phyloP scores from a whole-genome alignment of 2,888 invertebrate genomes.

The Trachelus troglodyta region DNA sequence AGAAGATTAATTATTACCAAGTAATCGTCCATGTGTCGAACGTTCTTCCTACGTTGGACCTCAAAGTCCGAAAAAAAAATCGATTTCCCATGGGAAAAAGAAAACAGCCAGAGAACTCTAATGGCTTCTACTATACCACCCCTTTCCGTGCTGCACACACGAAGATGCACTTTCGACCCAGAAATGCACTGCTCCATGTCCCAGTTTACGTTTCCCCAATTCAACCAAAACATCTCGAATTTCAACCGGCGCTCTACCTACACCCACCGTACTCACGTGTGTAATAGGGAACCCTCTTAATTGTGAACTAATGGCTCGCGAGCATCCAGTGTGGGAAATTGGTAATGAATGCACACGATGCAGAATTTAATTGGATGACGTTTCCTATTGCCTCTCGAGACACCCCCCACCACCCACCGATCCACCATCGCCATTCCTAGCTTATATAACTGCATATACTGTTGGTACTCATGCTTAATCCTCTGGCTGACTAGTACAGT shows the following conservation, averaged over 20 bases:
- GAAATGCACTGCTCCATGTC: background rate
- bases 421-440: slow-evolving; percentile 8
- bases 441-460: background rate
- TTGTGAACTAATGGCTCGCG: slow-evolving; percentile 26
- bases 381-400: slow-evolving; percentile 25
- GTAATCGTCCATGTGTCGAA: background rate
- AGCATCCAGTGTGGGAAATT: slow-evolving; percentile 30
- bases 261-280: background rate
- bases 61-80: background rate
- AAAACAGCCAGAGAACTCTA: background rate
- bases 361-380: slow-evolving; percentile 38
- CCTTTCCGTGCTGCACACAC: background rate
- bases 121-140: background rate
- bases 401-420: background rate
- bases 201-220: background rate
- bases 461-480: background rate
- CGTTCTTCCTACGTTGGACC: background rate
- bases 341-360: slow-evolving; percentile 40
- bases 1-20: background rate
- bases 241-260: background rate
- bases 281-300: slow-evolving; percentile 16
- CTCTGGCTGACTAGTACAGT: background rate
- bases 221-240: background rate
- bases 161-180: background rate
- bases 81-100: background rate